Evolutionary conservation across 2,113 vertebrate species (phyloP).

Genomic region (Antechinus stuartii): DNA sequence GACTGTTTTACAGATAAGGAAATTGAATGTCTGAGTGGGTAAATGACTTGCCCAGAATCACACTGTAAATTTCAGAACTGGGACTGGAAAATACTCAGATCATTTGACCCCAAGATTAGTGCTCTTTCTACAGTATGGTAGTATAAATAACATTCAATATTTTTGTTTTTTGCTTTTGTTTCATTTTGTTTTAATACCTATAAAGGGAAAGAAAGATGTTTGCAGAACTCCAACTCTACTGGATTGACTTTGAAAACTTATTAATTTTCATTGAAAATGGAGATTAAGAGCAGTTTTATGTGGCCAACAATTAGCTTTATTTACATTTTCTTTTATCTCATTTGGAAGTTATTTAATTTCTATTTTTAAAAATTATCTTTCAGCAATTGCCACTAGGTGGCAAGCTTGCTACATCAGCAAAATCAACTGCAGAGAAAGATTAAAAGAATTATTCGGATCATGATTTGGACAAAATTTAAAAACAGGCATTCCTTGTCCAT

Average conservation of each 20-base stretch:
- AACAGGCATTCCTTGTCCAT: constrained; percentile 2
- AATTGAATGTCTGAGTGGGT: neutral
- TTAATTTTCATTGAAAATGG: neutral
- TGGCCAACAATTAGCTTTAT: neutral
- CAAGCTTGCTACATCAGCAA: constrained; percentile 31
- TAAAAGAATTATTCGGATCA: constrained; percentile 10
- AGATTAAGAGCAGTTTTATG: neutral
- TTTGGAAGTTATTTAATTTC: neutral
- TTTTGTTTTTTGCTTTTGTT: neutral
- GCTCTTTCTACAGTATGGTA: no score
- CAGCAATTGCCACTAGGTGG: constrained; percentile 50
- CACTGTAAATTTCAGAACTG: neutral
- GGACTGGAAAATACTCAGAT: neutral
- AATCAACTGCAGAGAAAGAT: neutral
- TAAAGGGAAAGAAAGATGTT: neutral
- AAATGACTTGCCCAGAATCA: neutral
- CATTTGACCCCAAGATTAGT: neutral
- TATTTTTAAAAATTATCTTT: constrained; percentile 38
- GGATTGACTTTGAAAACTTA: constrained; percentile 16
- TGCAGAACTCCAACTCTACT: neutral
- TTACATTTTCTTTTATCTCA: constrained; percentile 44
- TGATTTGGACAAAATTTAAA: constrained; percentile 41
- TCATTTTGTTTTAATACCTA: neutral
- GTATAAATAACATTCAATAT: neutral
- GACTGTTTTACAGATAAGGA: neutral